These are phyloP conservation scores for Pycnonotus jocosus DNA, from an alignment of 2,113 vertebrate species.

Conservation along the genomic window DNA sequence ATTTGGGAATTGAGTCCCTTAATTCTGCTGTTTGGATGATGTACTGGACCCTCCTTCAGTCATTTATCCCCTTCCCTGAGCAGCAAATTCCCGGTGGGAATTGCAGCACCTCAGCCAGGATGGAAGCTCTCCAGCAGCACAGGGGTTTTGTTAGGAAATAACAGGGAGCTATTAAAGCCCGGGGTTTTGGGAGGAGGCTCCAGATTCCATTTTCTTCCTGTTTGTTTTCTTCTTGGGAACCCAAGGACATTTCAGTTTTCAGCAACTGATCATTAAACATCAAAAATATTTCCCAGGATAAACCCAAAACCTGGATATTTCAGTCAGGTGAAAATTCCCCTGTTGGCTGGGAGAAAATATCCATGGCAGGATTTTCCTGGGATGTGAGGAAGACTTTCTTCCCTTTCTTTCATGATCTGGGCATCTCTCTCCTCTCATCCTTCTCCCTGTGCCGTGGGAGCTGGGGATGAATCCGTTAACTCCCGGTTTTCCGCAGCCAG, in stretches of 20 bases:
- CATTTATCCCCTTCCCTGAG: not conserved
- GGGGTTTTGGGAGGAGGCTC: constrained; percentile 9
- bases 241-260: constrained; percentile 38
- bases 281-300: constrained; percentile 11
- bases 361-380: not conserved
- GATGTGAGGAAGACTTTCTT: not conserved
- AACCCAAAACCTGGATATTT: not conserved
- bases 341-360: not conserved
- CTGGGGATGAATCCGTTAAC: not conserved
- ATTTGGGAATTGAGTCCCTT: no score
- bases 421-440: not conserved
- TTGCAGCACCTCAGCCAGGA: not conserved
- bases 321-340: not conserved
- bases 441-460: not conserved
- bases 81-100: not conserved
- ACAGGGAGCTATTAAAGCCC: constrained; percentile 1
- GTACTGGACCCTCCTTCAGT: not conserved
- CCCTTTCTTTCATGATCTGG: no score
- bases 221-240: constrained; percentile 42
- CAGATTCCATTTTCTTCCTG: not conserved
- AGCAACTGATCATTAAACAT: constrained; percentile 45
- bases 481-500: constrained; percentile 38
- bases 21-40: not conserved
- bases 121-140: not conserved
- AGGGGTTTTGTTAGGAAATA: constrained; percentile 25